Conservation (phyloP, 2,113 vertebrate genomes). For the Gorsachius goisagi region DNA sequence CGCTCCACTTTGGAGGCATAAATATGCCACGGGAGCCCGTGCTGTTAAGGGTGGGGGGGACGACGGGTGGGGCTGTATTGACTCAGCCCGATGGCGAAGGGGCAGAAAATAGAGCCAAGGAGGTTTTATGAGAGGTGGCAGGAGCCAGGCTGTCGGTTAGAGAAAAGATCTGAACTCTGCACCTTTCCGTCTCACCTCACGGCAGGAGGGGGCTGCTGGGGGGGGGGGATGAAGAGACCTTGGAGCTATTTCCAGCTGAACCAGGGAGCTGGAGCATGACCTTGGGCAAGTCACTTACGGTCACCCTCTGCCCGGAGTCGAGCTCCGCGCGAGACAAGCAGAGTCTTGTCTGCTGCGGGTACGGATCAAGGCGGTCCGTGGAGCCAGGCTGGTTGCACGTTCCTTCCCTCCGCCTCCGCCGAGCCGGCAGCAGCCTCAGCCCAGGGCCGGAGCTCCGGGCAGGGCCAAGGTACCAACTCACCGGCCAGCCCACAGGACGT, state of each 20-base stretch:
- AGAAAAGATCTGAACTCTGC: conserved; percentile 11
- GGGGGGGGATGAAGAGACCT: not conserved
- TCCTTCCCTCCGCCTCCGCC: not conserved
- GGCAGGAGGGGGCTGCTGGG: not conserved
- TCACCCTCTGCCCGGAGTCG: not conserved
- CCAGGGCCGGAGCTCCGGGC: not conserved
- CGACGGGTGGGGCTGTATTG: not conserved
- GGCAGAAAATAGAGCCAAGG: not conserved
- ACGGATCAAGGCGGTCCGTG: not conserved
- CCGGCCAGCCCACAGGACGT: not conserved
- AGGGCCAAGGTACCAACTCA: not conserved
- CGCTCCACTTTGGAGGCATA: not conserved
- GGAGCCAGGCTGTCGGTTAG: not conserved
- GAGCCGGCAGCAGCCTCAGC: not conserved
- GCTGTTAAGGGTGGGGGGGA: not conserved
- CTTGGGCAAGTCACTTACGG: conserved; percentile 5
- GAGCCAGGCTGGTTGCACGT: not conserved
- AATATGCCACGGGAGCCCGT: not conserved
- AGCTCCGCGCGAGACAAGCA: not conserved
- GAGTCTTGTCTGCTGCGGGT: not conserved
- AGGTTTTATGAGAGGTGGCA: not conserved
- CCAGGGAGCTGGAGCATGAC: not conserved
- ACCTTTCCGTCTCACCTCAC: not conserved
- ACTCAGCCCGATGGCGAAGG: not conserved
- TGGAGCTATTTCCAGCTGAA: conserved; percentile 38